Conservation (phyloP, 1,140 invertebrate species). For the Drosophila busckii region DNA sequence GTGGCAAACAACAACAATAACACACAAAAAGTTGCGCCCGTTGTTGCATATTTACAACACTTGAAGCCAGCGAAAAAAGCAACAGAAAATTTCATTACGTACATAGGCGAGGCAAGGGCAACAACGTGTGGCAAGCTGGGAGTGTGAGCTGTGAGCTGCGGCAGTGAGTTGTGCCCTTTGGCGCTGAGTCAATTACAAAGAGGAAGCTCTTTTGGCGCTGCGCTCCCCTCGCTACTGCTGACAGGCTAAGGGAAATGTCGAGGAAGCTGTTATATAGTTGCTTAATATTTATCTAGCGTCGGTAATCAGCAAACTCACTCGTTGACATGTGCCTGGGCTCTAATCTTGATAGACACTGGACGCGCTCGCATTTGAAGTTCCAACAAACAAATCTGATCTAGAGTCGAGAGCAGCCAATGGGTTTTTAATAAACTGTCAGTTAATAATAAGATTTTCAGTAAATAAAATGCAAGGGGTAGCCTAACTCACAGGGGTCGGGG, state of each 20-base stretch:
- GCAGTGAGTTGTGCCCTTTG: slow-evolving; percentile 38
- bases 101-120: not conserved
- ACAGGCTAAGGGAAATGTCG: not conserved
- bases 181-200: slow-evolving; percentile 53
- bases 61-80: too few relatives aligned
- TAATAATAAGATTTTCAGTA: slow-evolving; percentile 62
- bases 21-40: slow-evolving; percentile 24
- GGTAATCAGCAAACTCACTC: slow-evolving; percentile 52
- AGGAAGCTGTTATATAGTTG: slow-evolving; percentile 50
- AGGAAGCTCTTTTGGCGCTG: slow-evolving; percentile 46
- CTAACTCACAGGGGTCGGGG: not conserved
- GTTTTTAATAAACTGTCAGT: slow-evolving; percentile 70
- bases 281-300: slow-evolving; percentile 61
- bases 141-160: not conserved
- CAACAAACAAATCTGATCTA: slow-evolving; percentile 32
- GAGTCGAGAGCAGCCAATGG: slow-evolving; percentile 39
- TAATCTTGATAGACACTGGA: slow-evolving; percentile 56
- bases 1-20: slow-evolving; percentile 55
- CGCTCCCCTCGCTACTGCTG: slow-evolving; percentile 13
- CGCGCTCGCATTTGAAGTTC: slow-evolving; percentile 3
- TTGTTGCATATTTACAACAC: slow-evolving; percentile 36
- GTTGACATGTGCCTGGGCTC: slow-evolving; percentile 58
- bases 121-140: not conserved
- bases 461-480: slow-evolving; percentile 30
- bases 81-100: slow-evolving; percentile 60